Evolutionary conservation across 2,113 vertebrate genomes (phyloP).

Genomic region (Entosphenus tridentatus): DNA sequence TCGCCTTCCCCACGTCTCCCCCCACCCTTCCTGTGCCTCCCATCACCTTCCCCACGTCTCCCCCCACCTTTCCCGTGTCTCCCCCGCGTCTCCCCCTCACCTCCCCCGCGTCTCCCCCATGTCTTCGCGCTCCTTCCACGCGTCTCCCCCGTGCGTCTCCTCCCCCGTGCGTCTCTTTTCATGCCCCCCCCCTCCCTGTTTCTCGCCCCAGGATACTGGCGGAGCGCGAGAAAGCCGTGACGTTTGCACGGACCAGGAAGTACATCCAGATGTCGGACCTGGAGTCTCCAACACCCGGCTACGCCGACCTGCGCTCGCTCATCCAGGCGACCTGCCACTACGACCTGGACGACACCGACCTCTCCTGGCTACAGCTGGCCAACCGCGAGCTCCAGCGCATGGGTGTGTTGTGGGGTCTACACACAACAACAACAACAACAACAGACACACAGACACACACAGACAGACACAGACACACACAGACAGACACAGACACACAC

Average conservation of each 20-base stretch:
- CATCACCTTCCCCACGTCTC: too few species aligned
- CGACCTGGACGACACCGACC: constrained; percentile 2
- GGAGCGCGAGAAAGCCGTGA: neutral
- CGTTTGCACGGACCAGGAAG: neutral
- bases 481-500: too few species aligned
- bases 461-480: too few species aligned
- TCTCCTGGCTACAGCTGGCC: neutral
- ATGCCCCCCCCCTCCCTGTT: neutral
- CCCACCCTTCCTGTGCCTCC: too few species aligned
- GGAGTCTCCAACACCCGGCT: constrained; percentile 1
- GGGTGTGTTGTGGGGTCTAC: neutral
- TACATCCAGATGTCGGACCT: constrained; percentile 4
- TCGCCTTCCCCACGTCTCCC: too few species aligned
- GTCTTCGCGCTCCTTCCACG: neutral
- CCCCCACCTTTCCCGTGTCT: too few species aligned
- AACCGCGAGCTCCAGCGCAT: neutral
- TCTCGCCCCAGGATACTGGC: constrained; percentile 8
- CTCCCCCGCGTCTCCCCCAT: neutral
- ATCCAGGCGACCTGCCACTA: constrained; percentile 1
- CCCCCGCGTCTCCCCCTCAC: neutral
- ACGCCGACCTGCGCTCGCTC: neutral
- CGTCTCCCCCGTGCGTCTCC: neutral
- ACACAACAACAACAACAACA: too few species aligned
- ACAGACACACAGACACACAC: too few species aligned
- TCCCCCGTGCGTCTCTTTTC: neutral